A percentile compares a stretch with the other conserved stretches of the same genome.
Evolutionary conservation across 1,140 invertebrate species (phyloP).

Genomic region (Drosophila tani): DNA sequence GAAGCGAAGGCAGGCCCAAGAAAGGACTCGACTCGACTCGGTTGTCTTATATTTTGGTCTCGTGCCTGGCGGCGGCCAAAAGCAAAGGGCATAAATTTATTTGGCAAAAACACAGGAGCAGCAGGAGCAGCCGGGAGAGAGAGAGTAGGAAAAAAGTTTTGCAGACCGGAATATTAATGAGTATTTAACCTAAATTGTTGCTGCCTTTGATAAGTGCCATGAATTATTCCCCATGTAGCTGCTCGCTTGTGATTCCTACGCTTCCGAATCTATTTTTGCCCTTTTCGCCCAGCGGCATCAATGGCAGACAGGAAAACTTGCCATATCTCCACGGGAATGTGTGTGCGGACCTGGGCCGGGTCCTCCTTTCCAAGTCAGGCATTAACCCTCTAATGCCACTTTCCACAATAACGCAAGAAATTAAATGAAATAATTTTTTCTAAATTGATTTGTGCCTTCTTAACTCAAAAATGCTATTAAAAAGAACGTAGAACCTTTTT

Average conservation of each 20-base stretch:
- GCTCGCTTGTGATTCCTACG: conserved; percentile 7
- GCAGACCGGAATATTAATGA: conserved; percentile 84
- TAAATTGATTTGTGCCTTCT: too few species aligned
- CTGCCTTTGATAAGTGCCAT: conserved; percentile 83
- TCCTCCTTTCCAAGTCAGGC: conserved; percentile 37
- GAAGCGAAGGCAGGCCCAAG: conserved; percentile 8
- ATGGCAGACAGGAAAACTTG: conserved; percentile 44
- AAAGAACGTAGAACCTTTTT: too few species aligned
- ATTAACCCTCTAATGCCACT: too few species aligned
- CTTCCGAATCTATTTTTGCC: conserved; percentile 25
- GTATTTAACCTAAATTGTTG: conserved; percentile 84
- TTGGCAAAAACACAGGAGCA: conserved; percentile 67
- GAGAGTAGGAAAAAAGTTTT: conserved; percentile 58
- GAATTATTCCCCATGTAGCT: conserved; percentile 69
- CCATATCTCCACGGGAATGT: conserved; percentile 44
- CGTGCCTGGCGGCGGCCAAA: conserved; percentile 61
- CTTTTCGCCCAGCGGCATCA: conserved; percentile 36
- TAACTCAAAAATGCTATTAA: too few species aligned
- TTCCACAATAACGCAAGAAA: too few species aligned
- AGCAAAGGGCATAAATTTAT: conserved; percentile 79
- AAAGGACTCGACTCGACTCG: conserved; percentile 21
- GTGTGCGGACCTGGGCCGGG: conserved; percentile 22
- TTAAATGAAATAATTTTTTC: too few species aligned
- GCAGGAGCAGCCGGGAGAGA: too few species aligned
- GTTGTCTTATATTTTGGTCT: conserved; percentile 55